Percentiles rank a stretch among this genome's conserved stretches.
These are phyloP conservation scores for Stomatorhinus walkeri DNA, from an alignment of 2,797 vertebrate genomes.

Conservation along the genomic window DNA sequence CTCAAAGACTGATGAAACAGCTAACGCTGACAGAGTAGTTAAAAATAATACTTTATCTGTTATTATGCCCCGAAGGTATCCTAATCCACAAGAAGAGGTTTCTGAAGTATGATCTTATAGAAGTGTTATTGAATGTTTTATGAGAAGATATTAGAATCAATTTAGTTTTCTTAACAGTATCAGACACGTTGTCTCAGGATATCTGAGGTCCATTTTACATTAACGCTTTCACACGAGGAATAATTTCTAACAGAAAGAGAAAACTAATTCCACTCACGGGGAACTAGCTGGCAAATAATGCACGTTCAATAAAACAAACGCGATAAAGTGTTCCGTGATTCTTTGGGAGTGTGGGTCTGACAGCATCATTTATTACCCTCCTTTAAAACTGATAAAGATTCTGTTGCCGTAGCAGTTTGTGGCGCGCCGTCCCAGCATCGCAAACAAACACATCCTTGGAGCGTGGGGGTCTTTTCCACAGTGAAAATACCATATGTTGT, in stretches of 20 bases:
- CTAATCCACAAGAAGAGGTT: not conserved
- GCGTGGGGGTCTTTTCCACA: conserved; percentile 16
- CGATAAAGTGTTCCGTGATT: conserved; percentile 9
- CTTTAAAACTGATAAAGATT: conserved; percentile 16
- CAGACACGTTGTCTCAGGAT: not conserved
- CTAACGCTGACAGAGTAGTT: not conserved
- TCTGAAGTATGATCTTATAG: not conserved
- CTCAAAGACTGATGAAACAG: not conserved
- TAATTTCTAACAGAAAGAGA: not conserved
- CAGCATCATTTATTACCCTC: conserved; percentile 21
- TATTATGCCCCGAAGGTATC: not conserved
- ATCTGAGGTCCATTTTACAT: not conserved
- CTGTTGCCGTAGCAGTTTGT: conserved; percentile 7
- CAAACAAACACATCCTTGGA: conserved; percentile 14
- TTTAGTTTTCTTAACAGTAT: not conserved
- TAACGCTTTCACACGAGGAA: not conserved
- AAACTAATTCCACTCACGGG: not conserved
- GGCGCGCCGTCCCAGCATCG: conserved; percentile 6
- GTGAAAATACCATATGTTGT: conserved; percentile 36
- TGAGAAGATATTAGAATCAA: not conserved
- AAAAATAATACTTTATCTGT: not conserved
- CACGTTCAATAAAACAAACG: not conserved
- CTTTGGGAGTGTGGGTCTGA: conserved; percentile 1
- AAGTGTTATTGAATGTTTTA: not conserved
- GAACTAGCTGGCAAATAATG: not conserved